Conservation (phyloP, 2,888 invertebrate genomes). For the Aromia moschata region DNA sequence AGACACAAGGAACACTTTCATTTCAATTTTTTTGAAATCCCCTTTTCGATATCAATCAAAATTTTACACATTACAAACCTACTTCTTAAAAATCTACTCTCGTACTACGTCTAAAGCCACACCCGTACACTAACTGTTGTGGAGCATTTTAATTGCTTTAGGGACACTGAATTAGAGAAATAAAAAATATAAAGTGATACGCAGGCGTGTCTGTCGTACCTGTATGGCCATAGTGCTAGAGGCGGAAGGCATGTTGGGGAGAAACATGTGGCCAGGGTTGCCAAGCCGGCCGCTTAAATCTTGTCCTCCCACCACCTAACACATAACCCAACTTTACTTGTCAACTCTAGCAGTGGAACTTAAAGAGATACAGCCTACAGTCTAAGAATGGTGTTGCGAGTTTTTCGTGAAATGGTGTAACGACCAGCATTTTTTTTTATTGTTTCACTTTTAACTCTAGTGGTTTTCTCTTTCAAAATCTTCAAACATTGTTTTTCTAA, state of each 20-base stretch:
- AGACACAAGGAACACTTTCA: too few species aligned
- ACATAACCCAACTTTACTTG: constrained; percentile 54
- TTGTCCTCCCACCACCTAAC: constrained; percentile 65
- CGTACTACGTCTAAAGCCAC: too few species aligned
- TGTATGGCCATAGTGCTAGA: constrained; percentile 61
- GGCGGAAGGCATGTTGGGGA: constrained; percentile 66
- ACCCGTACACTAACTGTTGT: constrained; percentile 16
- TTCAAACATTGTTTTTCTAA: too few species aligned
- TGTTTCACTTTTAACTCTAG: too few species aligned
- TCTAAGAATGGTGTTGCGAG: too few species aligned
- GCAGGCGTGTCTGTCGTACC: constrained; percentile 55
- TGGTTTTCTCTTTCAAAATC: too few species aligned
- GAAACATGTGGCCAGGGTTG: constrained; percentile 66
- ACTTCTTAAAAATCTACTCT: too few species aligned
- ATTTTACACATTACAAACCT: too few species aligned
- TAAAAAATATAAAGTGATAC: constrained; percentile 24
- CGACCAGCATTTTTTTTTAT: too few species aligned
- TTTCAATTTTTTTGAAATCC: too few species aligned
- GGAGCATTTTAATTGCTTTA: constrained; percentile 14
- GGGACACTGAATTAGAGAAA: constrained; percentile 21
- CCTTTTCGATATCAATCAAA: too few species aligned
- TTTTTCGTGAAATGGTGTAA: too few species aligned
- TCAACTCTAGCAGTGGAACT: constrained; percentile 15
- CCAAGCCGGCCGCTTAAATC: constrained; percentile 63
- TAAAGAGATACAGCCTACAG: not conserved